These are phyloP conservation scores for Drosophila picticornis DNA, from an alignment of 2,888 invertebrate genomes.

Conservation along the genomic window DNA sequence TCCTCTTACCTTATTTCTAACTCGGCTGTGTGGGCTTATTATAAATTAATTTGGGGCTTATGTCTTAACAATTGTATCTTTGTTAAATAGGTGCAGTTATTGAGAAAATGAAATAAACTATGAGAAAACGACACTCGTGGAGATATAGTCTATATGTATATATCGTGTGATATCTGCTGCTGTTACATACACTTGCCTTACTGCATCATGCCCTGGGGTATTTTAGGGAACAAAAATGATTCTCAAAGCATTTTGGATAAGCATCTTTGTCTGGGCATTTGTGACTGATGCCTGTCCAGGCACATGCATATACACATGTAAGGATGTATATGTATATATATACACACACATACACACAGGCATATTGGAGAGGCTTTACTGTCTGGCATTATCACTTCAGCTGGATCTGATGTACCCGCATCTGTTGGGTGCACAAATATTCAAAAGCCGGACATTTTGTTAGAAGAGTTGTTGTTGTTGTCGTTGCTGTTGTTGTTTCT, in stretches of 20 bases:
- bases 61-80: neutral
- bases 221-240: neutral
- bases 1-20: neutral
- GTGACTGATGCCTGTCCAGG: constrained; percentile 23
- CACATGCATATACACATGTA: neutral
- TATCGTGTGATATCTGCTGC: neutral
- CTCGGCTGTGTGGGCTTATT: neutral
- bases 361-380: neutral
- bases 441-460: constrained; percentile 7
- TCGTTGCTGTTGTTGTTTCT: neutral
- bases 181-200: neutral
- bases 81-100: neutral
- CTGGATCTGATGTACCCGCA: constrained; percentile 9
- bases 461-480: neutral
- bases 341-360: neutral
- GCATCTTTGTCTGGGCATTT: constrained; percentile 32
- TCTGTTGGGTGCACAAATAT: constrained; percentile 16
- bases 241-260: constrained; percentile 21
- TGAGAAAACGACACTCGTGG: neutral
- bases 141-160: neutral
- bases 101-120: neutral
- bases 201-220: neutral
- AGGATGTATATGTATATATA: neutral
- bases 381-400: constrained; percentile 5
- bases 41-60: neutral